Percentiles rank a stretch among this genome's conserved stretches.
Conservation (phyloP, 2,797 vertebrate genomes). For the Hyperoplus immaculatus region DNA sequence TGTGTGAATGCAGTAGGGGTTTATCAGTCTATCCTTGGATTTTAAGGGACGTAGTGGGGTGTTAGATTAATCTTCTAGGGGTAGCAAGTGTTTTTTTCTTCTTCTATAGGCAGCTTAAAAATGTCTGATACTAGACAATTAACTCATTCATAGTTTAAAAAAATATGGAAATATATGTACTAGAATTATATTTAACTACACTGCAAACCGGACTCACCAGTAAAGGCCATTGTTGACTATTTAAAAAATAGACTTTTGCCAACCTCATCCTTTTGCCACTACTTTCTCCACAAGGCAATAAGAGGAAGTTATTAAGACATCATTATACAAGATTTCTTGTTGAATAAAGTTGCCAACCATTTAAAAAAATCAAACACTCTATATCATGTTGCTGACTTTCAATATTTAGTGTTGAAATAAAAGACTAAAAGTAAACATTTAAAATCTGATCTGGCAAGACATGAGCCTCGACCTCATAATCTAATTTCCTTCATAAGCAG, state of each 20-base stretch:
- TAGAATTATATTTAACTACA: not conserved
- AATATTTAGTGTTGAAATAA: too few relatives aligned
- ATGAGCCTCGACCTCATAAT: not conserved
- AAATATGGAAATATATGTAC: not conserved
- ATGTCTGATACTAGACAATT: too few relatives aligned
- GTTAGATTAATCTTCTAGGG: constrained; percentile 24
- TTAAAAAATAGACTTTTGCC: too few relatives aligned
- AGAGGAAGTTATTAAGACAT: too few relatives aligned
- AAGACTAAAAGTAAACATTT: not conserved
- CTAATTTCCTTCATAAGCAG: constrained; percentile 12
- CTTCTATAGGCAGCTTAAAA: not conserved
- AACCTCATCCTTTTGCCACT: too few relatives aligned
- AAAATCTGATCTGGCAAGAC: constrained; percentile 19
- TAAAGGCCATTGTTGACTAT: too few relatives aligned
- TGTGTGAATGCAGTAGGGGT: constrained; percentile 24
- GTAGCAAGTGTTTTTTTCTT: constrained; percentile 4
- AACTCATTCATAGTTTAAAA: not conserved
- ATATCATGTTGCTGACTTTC: too few relatives aligned
- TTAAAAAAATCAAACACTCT: too few relatives aligned
- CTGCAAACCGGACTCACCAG: not conserved
- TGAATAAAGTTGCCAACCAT: too few relatives aligned
- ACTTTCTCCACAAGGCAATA: too few relatives aligned
- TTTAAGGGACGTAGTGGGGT: not conserved
- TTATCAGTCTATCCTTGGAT: constrained; percentile 29
- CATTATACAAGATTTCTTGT: too few relatives aligned